phyloP scores from a whole-genome alignment of 1,140 invertebrate genomes.

The Philotrypesis tridentata region DNA sequence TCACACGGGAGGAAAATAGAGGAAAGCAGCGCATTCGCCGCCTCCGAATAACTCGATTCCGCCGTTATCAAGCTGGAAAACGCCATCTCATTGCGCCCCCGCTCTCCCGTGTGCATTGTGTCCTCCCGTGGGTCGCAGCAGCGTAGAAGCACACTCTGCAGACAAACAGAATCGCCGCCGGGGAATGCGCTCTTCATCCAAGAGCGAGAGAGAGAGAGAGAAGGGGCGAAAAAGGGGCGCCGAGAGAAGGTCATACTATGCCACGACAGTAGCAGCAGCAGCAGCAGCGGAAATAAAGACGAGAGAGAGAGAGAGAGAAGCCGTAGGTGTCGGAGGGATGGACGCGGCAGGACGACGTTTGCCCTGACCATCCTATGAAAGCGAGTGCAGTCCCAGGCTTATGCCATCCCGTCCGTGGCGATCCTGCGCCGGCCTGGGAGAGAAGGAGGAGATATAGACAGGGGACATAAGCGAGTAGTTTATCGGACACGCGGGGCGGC shows the following conservation, averaged over 20 bases:
- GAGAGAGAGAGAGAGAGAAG: conserved; percentile 49
- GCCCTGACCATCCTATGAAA: conserved; percentile 61
- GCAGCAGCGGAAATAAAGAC: conserved; percentile 61
- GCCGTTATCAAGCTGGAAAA: conserved; percentile 47
- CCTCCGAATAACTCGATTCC: conserved; percentile 18
- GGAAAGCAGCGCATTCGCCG: conserved; percentile 1
- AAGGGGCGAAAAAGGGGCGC: conserved; percentile 35
- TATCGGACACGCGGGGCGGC: conserved; percentile 43
- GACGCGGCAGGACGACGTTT: conserved; percentile 53
- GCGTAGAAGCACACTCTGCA: background rate
- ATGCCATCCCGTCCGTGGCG: conserved; percentile 50
- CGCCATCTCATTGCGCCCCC: conserved; percentile 7
- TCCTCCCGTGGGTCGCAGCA: background rate
- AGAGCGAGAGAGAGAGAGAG: conserved; percentile 5
- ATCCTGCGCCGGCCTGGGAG: too few relatives aligned
- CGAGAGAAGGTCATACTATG: conserved; percentile 36
- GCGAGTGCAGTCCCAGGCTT: conserved; percentile 62
- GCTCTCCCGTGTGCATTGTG: conserved; percentile 14
- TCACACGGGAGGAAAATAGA: background rate
- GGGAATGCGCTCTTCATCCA: background rate
- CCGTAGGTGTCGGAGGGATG: conserved; percentile 64
- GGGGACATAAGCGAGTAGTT: conserved; percentile 15
- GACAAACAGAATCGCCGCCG: background rate
- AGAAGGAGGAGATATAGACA: conserved; percentile 16
- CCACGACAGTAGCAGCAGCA: conserved; percentile 2